These are phyloP conservation scores for Lagodon rhomboides DNA, from an alignment of 2,797 vertebrate genomes.

Conservation along the genomic window DNA sequence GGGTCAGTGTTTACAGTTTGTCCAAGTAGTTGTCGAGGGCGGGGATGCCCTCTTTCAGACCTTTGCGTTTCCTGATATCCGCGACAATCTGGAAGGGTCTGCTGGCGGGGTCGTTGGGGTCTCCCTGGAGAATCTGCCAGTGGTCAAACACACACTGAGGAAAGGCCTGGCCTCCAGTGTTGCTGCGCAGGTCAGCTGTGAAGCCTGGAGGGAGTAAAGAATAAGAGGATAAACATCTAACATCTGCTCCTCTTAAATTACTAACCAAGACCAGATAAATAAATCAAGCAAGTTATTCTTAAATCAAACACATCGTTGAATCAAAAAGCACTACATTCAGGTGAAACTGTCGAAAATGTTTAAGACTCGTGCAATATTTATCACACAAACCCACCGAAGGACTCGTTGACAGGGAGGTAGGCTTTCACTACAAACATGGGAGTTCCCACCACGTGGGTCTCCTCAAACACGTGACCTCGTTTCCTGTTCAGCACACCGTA, in stretches of 20 bases:
- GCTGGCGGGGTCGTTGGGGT: constrained; percentile 86
- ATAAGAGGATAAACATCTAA: neutral
- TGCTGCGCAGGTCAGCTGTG: constrained; percentile 94
- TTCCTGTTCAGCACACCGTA: constrained; percentile 96
- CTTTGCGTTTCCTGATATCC: constrained; percentile 94
- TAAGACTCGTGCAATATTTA: neutral
- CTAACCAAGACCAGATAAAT: neutral
- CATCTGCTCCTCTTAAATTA: neutral
- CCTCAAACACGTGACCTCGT: constrained; percentile 94
- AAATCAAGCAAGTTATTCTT: neutral
- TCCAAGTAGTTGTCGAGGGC: constrained; percentile 95
- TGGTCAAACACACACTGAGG: constrained; percentile 97
- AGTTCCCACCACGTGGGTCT: constrained; percentile 93
- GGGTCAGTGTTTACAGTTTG: constrained; percentile 87
- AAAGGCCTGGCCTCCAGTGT: constrained; percentile 96
- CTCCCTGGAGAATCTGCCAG: constrained; percentile 95
- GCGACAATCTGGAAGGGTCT: constrained; percentile 87
- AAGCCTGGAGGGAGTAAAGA: constrained; percentile 85
- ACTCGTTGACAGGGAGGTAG: constrained; percentile 95
- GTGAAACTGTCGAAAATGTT: neutral
- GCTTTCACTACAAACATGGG: constrained; percentile 97
- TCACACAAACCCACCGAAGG: constrained; percentile 90
- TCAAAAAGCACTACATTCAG: neutral
- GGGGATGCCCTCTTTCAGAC: constrained; percentile 94
- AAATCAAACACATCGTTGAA: neutral